Evolutionary conservation across 2,797 vertebrate species (phyloP).

Genomic region (Fistularia commersonii): DNA sequence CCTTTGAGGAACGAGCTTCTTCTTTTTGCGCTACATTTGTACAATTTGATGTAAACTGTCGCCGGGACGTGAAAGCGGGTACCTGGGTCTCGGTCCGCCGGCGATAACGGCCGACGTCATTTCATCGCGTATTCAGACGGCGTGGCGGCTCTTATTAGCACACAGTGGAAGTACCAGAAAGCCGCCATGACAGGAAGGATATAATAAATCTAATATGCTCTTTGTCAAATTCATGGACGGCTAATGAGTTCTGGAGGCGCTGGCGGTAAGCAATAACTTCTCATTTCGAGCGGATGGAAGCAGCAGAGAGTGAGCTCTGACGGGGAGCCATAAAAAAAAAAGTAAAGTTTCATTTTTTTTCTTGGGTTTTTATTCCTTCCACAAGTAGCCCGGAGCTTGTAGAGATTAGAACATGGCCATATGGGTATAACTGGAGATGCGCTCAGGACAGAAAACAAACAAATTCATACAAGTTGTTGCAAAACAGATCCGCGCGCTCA

Average conservation of each 20-base stretch:
- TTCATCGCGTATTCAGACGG: too few species aligned
- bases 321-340: conserved; percentile 9
- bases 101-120: conserved; percentile 10
- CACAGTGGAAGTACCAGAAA: conserved; percentile 29
- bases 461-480: conserved; percentile 3
- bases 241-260: conserved; percentile 42
- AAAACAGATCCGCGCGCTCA: conserved; percentile 14
- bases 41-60: conserved; percentile 12
- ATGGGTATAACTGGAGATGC: background rate
- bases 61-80: background rate
- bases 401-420: conserved; percentile 15
- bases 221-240: conserved; percentile 37
- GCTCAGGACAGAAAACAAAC: conserved; percentile 15
- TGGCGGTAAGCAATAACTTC: conserved; percentile 39
- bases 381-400: background rate
- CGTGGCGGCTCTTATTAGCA: conserved; percentile 10
- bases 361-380: conserved; percentile 7
- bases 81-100: conserved; percentile 26
- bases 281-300: conserved; percentile 38
- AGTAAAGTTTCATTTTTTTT: background rate
- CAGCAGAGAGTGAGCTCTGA: conserved; percentile 16
- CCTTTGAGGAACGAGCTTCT: too few species aligned
- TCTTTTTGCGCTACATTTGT: too few species aligned
- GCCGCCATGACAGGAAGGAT: conserved; percentile 35
- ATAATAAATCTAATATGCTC: conserved; percentile 36